A percentile compares a stretch with the other conserved stretches of the same genome.
Conservation (phyloP, 2,113 vertebrate species). For the Corvus moneduloides region DNA sequence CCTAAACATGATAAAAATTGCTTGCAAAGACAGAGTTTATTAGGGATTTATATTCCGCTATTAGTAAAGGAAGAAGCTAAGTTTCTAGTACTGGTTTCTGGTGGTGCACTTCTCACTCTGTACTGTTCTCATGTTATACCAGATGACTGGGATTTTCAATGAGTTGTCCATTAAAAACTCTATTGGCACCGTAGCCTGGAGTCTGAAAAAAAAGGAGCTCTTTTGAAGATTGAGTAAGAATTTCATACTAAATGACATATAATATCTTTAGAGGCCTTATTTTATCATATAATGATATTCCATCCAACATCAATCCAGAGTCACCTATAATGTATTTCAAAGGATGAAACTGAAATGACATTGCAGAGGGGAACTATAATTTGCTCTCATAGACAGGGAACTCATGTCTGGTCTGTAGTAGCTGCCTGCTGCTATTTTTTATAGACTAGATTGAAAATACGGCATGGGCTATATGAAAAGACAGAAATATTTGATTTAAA, state of each 20-base stretch:
- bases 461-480: background rate
- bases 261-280: slow-evolving; percentile 28
- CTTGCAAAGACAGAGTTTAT: background rate
- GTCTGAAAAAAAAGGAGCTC: slow-evolving; percentile 1
- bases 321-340: slow-evolving; percentile 16
- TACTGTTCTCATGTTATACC: background rate
- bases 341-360: slow-evolving; percentile 22
- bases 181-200: background rate
- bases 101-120: background rate
- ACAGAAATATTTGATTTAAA: background rate
- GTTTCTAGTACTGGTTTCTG: background rate
- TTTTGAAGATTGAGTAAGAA: slow-evolving; percentile 28
- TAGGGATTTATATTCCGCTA: background rate
- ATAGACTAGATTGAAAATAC: background rate
- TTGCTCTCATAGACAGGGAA: background rate
- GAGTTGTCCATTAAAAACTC: background rate
- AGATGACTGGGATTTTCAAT: background rate
- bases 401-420: background rate
- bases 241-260: slow-evolving; percentile 37
- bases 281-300: slow-evolving; percentile 41
- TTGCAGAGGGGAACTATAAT: background rate
- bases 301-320: slow-evolving; percentile 13
- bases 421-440: background rate
- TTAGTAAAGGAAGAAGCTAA: background rate
- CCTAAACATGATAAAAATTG: background rate